Evolutionary conservation across 2,888 invertebrate species (phyloP).

Genomic region (Meiosimyza decipiens): DNA sequence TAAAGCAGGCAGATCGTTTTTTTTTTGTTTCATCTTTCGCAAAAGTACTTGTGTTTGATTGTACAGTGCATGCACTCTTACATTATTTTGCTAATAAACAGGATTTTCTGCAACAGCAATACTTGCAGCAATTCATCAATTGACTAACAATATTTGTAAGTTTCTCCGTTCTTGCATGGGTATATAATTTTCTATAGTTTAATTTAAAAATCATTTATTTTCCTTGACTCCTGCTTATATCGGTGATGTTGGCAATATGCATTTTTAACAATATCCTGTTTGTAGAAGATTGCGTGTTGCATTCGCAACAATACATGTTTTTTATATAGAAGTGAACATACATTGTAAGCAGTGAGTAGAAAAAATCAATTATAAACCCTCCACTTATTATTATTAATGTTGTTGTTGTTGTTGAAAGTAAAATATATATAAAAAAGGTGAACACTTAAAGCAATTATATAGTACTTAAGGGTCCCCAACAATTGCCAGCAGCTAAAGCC

Average conservation of each 20-base stretch:
- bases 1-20: background rate
- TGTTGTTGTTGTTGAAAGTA: conserved; percentile 13
- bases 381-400: conserved; percentile 16
- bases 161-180: background rate
- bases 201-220: conserved; percentile 22
- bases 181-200: conserved; percentile 34
- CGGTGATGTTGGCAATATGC: too few relatives aligned
- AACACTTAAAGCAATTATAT: conserved; percentile 27
- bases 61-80: background rate
- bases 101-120: background rate
- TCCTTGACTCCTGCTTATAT: background rate
- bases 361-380: conserved; percentile 17
- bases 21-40: background rate
- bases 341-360: background rate
- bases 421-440: too few relatives aligned
- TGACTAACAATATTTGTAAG: background rate
- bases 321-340: conserved; percentile 4
- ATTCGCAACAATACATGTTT: background rate
- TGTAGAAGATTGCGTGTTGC: too few relatives aligned
- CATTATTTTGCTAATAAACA: background rate
- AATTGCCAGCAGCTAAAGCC: background rate
- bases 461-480: conserved; percentile 13
- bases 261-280: conserved; percentile 29
- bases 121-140: conserved; percentile 7
- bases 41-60: background rate